These are phyloP conservation scores for Apis laboriosa DNA, from an alignment of 1,140 invertebrate genomes.

Conservation along the genomic window DNA sequence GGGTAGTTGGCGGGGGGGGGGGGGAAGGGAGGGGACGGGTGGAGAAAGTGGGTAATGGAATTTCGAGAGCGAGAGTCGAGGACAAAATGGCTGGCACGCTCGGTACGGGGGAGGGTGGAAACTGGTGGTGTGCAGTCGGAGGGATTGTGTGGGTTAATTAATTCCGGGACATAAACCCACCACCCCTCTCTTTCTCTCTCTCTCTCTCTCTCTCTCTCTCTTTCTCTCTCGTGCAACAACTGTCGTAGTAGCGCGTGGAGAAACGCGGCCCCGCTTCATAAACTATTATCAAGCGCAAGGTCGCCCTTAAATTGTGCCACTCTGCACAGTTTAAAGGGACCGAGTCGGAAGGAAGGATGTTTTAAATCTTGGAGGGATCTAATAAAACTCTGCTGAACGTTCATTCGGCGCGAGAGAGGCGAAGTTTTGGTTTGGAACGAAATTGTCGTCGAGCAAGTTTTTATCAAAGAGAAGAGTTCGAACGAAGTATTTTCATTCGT, in stretches of 20 bases:
- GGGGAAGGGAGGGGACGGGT: constrained; percentile 12
- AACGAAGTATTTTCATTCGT: no score
- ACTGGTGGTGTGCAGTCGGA: constrained; percentile 55
- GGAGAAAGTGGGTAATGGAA: constrained; percentile 75
- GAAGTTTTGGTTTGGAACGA: not conserved
- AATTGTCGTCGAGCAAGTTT: not conserved
- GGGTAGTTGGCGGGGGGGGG: constrained; percentile 35
- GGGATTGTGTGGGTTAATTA: constrained; percentile 78
- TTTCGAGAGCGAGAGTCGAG: constrained; percentile 78
- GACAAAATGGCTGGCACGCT: constrained; percentile 75
- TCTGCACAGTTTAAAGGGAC: constrained; percentile 74
- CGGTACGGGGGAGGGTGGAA: constrained; percentile 57
- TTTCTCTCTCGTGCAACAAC: constrained; percentile 31
- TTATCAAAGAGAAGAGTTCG: no score
- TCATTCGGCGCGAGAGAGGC: no score
- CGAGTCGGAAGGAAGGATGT: constrained; percentile 39
- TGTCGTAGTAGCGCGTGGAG: constrained; percentile 61
- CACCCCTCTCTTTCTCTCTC: constrained; percentile 15
- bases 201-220: constrained; percentile 44
- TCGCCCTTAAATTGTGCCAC: constrained; percentile 78
- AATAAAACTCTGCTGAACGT: constrained; percentile 58
- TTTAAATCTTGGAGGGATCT: constrained; percentile 46
- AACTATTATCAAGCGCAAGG: constrained; percentile 79
- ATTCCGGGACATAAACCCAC: constrained; percentile 77
- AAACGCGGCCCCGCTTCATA: constrained; percentile 69